Conservation (phyloP, 1,140 invertebrate genomes). For the Lepidurus couesii region DNA sequence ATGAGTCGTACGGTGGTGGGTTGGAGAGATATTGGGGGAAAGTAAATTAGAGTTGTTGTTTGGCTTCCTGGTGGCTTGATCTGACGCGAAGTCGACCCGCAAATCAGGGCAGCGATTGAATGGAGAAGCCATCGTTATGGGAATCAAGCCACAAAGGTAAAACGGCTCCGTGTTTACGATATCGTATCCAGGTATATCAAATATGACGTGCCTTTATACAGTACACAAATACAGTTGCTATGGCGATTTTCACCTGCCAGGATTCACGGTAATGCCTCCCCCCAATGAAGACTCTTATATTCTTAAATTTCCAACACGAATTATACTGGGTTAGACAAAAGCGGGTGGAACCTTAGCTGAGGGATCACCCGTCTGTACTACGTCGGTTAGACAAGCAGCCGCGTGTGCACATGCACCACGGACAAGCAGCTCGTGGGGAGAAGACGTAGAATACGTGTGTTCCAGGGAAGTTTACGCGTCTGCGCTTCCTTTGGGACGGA, state of each 20-base stretch:
- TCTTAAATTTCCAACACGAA: not conserved
- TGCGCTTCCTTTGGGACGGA: not conserved
- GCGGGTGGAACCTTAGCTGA: not conserved
- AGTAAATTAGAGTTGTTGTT: not conserved
- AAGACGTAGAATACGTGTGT: not conserved
- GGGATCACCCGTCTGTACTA: not conserved
- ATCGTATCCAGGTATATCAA: not conserved
- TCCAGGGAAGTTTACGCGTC: not conserved
- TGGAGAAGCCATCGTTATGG: slow-evolving; percentile 2
- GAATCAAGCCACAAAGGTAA: not conserved
- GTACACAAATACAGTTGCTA: not conserved
- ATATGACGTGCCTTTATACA: not conserved
- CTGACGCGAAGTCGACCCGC: not conserved
- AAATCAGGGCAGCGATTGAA: not conserved
- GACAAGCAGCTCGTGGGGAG: not conserved
- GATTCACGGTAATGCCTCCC: not conserved
- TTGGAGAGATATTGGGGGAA: not conserved
- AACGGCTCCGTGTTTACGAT: not conserved
- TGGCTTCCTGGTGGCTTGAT: not conserved
- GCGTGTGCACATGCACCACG: not conserved
- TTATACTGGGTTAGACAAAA: not conserved
- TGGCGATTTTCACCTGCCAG: not conserved
- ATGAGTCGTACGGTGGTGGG: not conserved
- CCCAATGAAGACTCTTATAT: not conserved
- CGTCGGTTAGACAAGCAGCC: not conserved